Evolutionary conservation across 64 coral and sea anemone genomes (phyloP).

Genomic region (Platygyra sinensis): DNA sequence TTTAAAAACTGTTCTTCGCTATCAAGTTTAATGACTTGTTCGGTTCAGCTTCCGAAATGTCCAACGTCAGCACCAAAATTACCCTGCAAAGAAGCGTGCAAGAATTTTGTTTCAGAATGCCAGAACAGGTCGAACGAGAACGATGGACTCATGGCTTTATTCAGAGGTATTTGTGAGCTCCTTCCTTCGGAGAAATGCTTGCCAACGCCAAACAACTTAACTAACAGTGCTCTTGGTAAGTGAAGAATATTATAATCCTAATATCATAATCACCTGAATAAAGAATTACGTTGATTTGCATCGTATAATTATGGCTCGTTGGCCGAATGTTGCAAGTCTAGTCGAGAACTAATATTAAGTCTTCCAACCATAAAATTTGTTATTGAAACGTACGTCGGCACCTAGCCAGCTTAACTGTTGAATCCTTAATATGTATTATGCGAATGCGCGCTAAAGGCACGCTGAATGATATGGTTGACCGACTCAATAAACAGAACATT

Average conservation of each 20-base stretch:
- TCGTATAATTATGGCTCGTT: neutral
- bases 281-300: neutral
- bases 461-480: neutral
- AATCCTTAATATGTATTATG: neutral
- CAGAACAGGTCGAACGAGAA: neutral
- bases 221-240: neutral
- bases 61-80: neutral
- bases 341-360: neutral
- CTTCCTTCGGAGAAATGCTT: neutral
- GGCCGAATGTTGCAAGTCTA: neutral
- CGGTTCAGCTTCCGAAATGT: neutral
- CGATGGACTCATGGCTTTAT: conserved; percentile 5
- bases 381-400: neutral
- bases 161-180: conserved; percentile 2
- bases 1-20: conserved; percentile 31
- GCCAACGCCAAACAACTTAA: neutral
- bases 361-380: neutral
- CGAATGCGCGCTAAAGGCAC: neutral
- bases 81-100: conserved; percentile 6
- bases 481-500: neutral
- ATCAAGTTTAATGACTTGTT: conserved; percentile 15
- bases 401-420: neutral
- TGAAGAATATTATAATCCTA: neutral
- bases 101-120: conserved; percentile 7
- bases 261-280: neutral